Base-by-base conservation (phyloP, 2,888 invertebrate genomes). In the Euclidia mi region DNA sequence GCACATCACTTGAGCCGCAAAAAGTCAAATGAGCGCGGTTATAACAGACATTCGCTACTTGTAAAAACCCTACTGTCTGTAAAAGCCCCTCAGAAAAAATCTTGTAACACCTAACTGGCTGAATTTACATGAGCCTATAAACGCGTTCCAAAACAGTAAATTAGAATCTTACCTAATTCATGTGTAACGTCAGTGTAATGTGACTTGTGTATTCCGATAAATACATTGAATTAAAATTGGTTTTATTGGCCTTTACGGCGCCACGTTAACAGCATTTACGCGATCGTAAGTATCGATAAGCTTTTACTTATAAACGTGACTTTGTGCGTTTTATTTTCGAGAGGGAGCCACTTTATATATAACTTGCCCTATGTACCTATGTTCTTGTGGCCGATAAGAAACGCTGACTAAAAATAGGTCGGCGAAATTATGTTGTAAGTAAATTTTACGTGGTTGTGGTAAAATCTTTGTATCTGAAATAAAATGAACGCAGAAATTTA, bases 171-270 rank as follows among this genome's bases (percentile, higher is more conserved):
- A 32, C 11, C 9, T 32, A 43, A 32, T 43, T 29, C 32, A 43
- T 7, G 10, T 25, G 28, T 41, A 12, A 41, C 38, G 28, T 28
- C 31, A 2, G 40, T 38, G 31, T 58, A 53, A 53, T 55, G 32
- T 17, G 47, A 56, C 50, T 60, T 49, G 43, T 61, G 46, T 63
- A 65, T 73, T 52, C 52, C 58, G 61, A 73, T 68, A 76, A 66
- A 73, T 66, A 73, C 48, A 62, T 66, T 51, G 61, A 61, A 69
- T 76, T 76, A 73, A 74, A 76, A 67, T 60, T 38, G 52, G 58
- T 63, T 69, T 63, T 75, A 73, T 76, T 73, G 58, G 68, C 56
- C 44, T 56, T 65, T 61, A 61, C 48, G 76, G 65, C 58, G 69
- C 52, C 76, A 58, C 38, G 73, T 68, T 75, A 75, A n/a, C n/a